Percentiles rank a stretch among this genome's conserved stretches.
These are phyloP conservation scores for Acromyrmex heyeri DNA, from an alignment of 1,140 invertebrate species.

Conservation along the genomic window DNA sequence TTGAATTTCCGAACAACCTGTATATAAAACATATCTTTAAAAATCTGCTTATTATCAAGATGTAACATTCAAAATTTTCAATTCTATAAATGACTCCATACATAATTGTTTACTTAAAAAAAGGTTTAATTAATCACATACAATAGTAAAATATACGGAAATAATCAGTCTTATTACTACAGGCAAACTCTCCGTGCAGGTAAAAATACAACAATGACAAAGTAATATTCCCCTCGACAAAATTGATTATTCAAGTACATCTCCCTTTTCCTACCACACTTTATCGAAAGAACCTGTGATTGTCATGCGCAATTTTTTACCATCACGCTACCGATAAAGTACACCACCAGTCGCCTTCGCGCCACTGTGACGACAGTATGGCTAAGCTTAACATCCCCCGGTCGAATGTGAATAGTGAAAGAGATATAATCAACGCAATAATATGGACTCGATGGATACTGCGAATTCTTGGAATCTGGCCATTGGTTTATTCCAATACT, in stretches of 20 bases:
- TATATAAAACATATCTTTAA: too few relatives aligned
- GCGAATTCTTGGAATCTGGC: conserved; percentile 8
- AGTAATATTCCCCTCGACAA: not conserved
- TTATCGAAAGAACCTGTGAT: not conserved
- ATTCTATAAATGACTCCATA: not conserved
- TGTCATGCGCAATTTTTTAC: conserved; percentile 12
- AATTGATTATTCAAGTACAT: conserved; percentile 17
- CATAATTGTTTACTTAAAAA: not conserved
- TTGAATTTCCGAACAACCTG: too few relatives aligned
- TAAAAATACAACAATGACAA: not conserved
- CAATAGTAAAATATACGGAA: not conserved
- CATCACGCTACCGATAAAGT: not conserved
- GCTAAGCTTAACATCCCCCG: not conserved
- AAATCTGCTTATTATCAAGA: too few relatives aligned
- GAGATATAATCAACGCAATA: not conserved
- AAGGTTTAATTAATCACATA: not conserved
- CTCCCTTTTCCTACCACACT: not conserved
- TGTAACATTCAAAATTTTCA: not conserved
- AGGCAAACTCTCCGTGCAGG: not conserved
- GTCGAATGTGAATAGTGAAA: conserved; percentile 1
- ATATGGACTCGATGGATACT: conserved; percentile 1
- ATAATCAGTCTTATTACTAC: not conserved
- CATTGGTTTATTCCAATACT: not conserved
- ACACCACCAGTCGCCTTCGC: not conserved
- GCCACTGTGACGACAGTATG: not conserved